Evolutionary conservation across 2,797 vertebrate genomes (phyloP).

Genomic region (Epinephelus awoara): DNA sequence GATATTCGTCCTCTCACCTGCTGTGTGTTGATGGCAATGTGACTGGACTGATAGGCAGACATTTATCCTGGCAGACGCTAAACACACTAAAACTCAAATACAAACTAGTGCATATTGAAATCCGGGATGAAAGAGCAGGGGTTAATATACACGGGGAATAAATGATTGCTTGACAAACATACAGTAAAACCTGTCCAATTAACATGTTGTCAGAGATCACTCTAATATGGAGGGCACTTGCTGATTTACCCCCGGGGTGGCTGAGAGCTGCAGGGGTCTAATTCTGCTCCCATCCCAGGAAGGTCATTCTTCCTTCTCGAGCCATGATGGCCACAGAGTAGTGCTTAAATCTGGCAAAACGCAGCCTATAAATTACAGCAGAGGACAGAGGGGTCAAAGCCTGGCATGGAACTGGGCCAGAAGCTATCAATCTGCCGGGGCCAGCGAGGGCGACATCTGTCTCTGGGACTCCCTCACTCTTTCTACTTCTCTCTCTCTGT

Average conservation of each 20-base stretch:
- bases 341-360: slow-evolving; percentile 88
- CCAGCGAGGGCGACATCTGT: slow-evolving; percentile 86
- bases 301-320: slow-evolving; percentile 80
- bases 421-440: slow-evolving; percentile 85
- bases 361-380: slow-evolving; percentile 88
- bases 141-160: background rate
- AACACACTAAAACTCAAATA: slow-evolving; percentile 2
- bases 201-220: slow-evolving; percentile 60
- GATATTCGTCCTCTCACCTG: background rate
- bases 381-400: slow-evolving; percentile 87
- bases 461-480: slow-evolving; percentile 85
- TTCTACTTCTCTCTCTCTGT: slow-evolving; percentile 67
- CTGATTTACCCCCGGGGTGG: slow-evolving; percentile 66
- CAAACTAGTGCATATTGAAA: slow-evolving; percentile 1
- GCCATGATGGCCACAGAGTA: slow-evolving; percentile 84
- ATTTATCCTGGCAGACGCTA: slow-evolving; percentile 22
- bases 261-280: slow-evolving; percentile 71
- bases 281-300: slow-evolving; percentile 78
- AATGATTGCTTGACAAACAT: slow-evolving; percentile 28
- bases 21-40: background rate
- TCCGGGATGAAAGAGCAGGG: slow-evolving; percentile 18
- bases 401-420: slow-evolving; percentile 85
- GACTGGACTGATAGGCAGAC: slow-evolving; percentile 6
- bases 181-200: slow-evolving; percentile 48
- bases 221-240: slow-evolving; percentile 55